Evolutionary conservation across 2,113 vertebrate species (phyloP), one percentile per base, ranked within the genome.

Genomic region (Chionodraco myersi): DNA sequence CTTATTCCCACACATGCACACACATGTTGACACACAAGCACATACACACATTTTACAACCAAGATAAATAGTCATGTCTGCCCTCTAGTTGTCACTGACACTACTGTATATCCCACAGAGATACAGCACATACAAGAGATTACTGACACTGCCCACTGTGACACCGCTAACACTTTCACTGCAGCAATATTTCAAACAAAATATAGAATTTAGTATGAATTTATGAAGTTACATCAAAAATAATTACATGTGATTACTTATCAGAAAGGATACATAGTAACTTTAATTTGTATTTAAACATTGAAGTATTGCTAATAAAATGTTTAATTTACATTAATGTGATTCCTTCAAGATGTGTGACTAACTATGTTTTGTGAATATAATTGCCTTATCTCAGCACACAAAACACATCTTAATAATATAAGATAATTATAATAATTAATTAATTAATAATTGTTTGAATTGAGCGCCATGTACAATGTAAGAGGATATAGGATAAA

Each of bases 71-170:
- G 86, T 77, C 92, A 90, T 88, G 93, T 83, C 90, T 94, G 93
- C 93, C 92, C 91, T 92, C 92, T 93, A 92, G 94, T 94, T 94
- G 83, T 85, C 79, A 85, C 60, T 83, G 68, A 84, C 86, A 88
- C 44, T 48, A 51, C 48, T 45, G 60, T 56, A 71, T 36, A 26
- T 13, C 44, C 64, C 64, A 49, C 58, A 69, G 49, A 58, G 47
- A 73, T 34, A 44, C n/a, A 52, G n/a, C 66, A 57, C 30, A 80
- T 11, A 54, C 44, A 7, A 30, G 16, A 59, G 26, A 11, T 30
- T 30, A 30, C 30, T 41, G 16, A n/a, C n/a, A n/a, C 26, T 81
- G 36, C 16, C n/a, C 14, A 36, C 45, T 69, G 6, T 52, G 10
- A 73, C 64, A 53, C 8, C 57, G 34, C 13, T 61, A 67, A 11